phyloP scores from a whole-genome alignment of 1,140 invertebrate species.

The Tetraneura akinire region DNA sequence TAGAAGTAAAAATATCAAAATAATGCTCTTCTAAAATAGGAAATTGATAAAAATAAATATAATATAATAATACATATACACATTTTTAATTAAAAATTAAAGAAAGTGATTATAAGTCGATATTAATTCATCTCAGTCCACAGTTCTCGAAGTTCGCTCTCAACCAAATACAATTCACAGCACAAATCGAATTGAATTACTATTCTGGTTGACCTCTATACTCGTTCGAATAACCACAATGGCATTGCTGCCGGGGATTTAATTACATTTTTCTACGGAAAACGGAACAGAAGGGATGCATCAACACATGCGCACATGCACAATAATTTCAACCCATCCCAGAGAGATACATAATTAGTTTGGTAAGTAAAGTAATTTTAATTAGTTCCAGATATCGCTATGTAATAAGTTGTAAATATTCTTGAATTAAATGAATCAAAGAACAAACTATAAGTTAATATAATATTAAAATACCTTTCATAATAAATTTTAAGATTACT shows the following conservation, averaged over 20 bases:
- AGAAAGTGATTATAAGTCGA: no score
- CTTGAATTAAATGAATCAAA: background rate
- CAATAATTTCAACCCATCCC: slow-evolving; percentile 37
- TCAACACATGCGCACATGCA: background rate
- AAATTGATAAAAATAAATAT: no score
- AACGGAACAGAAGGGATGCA: background rate
- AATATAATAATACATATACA: no score
- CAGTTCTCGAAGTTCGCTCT: no score
- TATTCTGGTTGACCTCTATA: background rate
- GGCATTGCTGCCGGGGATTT: background rate
- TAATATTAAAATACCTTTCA: background rate
- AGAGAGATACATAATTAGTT: slow-evolving; percentile 3
- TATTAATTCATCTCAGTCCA: no score
- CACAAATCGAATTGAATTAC: slow-evolving; percentile 19
- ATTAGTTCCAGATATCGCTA: background rate
- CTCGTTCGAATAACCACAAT: background rate
- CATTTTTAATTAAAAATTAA: no score
- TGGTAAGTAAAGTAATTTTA: slow-evolving; percentile 37
- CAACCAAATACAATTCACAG: background rate
- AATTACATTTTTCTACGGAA: slow-evolving; percentile 26
- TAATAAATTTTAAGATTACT: slow-evolving; percentile 8
- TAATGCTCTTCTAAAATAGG: no score
- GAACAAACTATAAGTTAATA: background rate
- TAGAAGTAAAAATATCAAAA: no score
- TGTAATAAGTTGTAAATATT: background rate